Percentiles rank a stretch among this genome's conserved stretches.
Evolutionary conservation across 2,113 vertebrate species (phyloP).

Genomic region (Pyrgilauda ruficollis): DNA sequence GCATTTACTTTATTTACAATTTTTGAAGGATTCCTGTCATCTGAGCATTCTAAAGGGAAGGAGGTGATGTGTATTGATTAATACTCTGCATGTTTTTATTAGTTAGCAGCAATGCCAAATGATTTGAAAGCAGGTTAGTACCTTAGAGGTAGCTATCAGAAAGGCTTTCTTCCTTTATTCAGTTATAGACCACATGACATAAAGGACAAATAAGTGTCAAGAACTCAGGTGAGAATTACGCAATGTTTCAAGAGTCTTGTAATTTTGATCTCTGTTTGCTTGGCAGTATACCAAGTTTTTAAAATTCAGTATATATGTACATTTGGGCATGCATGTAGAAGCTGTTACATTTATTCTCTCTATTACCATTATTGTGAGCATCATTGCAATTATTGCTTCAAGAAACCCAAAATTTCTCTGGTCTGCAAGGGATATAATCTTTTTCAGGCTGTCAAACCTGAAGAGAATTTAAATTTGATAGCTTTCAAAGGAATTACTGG

Average conservation of each 20-base stretch:
- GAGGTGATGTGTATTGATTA: not conserved
- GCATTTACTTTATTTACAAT: not conserved
- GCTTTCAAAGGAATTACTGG: not conserved
- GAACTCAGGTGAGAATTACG: not conserved
- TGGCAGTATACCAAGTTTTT: not conserved
- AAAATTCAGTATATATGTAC: not conserved
- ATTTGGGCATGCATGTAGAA: not conserved
- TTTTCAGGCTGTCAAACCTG: not conserved
- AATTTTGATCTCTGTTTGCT: not conserved
- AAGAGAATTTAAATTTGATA: not conserved
- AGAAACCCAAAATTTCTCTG: not conserved
- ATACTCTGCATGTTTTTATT: not conserved
- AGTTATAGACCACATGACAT: conserved; percentile 11
- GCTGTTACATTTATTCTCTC: not conserved
- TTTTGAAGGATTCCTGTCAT: not conserved
- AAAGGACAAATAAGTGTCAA: conserved; percentile 13
- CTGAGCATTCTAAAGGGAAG: not conserved
- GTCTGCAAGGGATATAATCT: not conserved
- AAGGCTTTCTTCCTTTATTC: conserved; percentile 25
- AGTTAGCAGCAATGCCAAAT: not conserved
- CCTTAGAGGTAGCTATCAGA: not conserved
- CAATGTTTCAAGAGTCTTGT: not conserved
- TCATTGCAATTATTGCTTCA: not conserved
- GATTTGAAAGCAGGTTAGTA: not conserved
- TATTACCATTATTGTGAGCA: not conserved